These are phyloP conservation scores for Steinernema khuongi DNA, from an alignment of 1,140 invertebrate species.

Conservation along the genomic window DNA sequence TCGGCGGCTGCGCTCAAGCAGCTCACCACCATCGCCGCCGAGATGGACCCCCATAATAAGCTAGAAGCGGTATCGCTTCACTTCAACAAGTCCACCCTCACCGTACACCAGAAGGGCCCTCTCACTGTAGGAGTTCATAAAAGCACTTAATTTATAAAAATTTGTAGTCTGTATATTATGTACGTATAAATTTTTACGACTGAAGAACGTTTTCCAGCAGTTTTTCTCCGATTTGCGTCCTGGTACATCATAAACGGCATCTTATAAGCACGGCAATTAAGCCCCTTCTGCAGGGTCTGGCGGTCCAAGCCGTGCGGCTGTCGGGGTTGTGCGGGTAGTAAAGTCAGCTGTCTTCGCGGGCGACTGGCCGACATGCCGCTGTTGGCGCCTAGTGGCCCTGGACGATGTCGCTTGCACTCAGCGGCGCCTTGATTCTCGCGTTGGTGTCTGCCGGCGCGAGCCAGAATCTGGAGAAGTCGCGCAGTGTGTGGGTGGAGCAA, in stretches of 20 bases:
- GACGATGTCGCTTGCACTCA: background rate
- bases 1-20: background rate
- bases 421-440: background rate
- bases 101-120: background rate
- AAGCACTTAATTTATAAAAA: background rate
- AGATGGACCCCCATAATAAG: background rate
- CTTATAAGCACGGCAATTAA: background rate
- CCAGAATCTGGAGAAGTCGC: constrained; percentile 52
- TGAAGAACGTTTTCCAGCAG: too few relatives aligned
- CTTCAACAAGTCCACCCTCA: background rate
- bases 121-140: background rate
- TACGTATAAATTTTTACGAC: too few relatives aligned
- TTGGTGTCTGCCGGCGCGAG: background rate
- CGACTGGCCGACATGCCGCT: background rate
- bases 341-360: background rate
- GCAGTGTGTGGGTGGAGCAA: constrained; percentile 57
- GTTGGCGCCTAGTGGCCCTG: background rate
- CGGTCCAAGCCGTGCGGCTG: constrained; percentile 1
- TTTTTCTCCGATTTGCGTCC: too few relatives aligned
- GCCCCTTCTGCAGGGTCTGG: too few relatives aligned
- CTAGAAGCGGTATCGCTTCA: background rate
- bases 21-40: background rate
- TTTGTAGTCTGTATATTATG: too few relatives aligned
- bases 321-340: background rate
- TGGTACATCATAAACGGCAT: background rate